phyloP scores from a whole-genome alignment of 2,888 invertebrate species.

The Patella depressa region DNA sequence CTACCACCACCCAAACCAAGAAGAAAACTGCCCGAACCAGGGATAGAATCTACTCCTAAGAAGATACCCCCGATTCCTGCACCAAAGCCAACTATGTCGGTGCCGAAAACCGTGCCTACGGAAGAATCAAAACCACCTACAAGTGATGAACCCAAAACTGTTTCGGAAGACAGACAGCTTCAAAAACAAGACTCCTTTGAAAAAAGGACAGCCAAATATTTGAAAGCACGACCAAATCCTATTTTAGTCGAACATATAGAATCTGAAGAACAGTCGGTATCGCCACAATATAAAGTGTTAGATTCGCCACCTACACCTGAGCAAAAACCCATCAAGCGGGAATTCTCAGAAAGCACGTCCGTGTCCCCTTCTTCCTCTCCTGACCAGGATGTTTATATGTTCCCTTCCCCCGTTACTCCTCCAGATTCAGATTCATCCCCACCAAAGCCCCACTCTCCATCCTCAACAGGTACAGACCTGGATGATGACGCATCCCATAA shows the following conservation, averaged over 20 bases:
- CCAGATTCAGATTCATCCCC: slow-evolving; percentile 67
- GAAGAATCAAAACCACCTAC: slow-evolving; percentile 17
- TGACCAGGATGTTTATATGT: slow-evolving; percentile 60
- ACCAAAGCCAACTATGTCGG: slow-evolving; percentile 29
- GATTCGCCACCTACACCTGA: slow-evolving; percentile 67
- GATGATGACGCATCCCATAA: slow-evolving; percentile 42
- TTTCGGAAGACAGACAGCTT: not conserved
- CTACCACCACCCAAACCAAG: slow-evolving; percentile 50
- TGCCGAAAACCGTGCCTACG: not conserved
- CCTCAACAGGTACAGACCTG: slow-evolving; percentile 58
- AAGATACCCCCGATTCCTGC: slow-evolving; percentile 30
- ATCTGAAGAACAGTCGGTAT: slow-evolving; percentile 56
- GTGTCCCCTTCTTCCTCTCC: slow-evolving; percentile 63
- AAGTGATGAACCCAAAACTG: slow-evolving; percentile 3
- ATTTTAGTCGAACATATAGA: slow-evolving; percentile 57
- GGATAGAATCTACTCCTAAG: slow-evolving; percentile 40
- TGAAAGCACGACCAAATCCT: slow-evolving; percentile 62
- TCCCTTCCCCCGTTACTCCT: slow-evolving; percentile 66
- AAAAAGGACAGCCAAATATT: slow-evolving; percentile 55
- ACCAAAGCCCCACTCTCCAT: slow-evolving; percentile 67
- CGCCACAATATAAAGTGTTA: slow-evolving; percentile 64
- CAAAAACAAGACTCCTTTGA: slow-evolving; percentile 56
- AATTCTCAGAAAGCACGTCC: slow-evolving; percentile 63
- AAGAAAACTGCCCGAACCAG: slow-evolving; percentile 60
- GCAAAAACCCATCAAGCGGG: slow-evolving; percentile 57